Evolutionary conservation across 2,797 vertebrate species (phyloP).

Genomic region (Tarsius wallacei): DNA sequence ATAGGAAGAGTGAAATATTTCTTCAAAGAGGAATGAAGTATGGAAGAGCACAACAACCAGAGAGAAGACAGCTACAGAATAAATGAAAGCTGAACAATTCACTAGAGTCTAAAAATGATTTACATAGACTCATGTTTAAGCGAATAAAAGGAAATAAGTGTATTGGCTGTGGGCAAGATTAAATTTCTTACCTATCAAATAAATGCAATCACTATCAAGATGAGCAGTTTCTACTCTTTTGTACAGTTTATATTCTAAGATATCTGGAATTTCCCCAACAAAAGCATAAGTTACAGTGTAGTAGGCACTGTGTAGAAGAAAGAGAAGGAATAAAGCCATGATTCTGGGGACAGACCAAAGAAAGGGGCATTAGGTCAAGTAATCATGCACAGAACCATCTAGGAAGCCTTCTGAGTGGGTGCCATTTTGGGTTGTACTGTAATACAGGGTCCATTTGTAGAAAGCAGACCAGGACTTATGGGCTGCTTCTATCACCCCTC

Average conservation of each 20-base stretch:
- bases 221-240: background rate
- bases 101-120: constrained; percentile 11
- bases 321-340: background rate
- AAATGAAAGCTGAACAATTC: constrained; percentile 45
- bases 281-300: background rate
- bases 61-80: constrained; percentile 45
- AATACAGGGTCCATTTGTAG: background rate
- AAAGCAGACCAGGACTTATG: background rate
- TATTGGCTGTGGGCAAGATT: background rate
- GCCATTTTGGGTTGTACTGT: background rate
- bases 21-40: constrained; percentile 34
- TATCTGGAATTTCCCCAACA: background rate
- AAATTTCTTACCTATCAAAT: background rate
- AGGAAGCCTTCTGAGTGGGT: background rate
- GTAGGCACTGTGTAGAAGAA: background rate
- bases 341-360: background rate
- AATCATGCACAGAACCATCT: background rate
- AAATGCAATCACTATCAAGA: constrained; percentile 51
- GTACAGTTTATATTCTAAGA: background rate
- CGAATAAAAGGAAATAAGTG: constrained; percentile 50
- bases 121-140: background rate
- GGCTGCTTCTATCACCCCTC: background rate
- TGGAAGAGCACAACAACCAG: background rate
- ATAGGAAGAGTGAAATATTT: constrained; percentile 42
- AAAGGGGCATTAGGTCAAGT: background rate